Percentiles rank a stretch among this genome's conserved stretches.
Conservation (phyloP, 2,113 vertebrate species). For the Atherinomorus stipes region DNA sequence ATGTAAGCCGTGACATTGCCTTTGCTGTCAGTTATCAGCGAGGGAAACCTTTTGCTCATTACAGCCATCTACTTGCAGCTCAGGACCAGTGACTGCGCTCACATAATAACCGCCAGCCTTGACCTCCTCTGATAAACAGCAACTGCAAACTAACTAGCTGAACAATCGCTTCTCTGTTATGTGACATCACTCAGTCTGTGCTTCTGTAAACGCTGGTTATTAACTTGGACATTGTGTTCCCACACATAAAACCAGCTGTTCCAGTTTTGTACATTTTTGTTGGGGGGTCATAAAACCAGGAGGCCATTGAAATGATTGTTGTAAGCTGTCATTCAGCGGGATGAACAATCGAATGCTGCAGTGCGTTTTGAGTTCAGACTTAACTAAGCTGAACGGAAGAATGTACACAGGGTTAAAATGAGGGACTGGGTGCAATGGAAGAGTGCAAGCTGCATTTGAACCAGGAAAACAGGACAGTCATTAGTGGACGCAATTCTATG, state of each 20-base stretch:
- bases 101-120: constrained; percentile 70
- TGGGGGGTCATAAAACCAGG: constrained; percentile 30
- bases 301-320: constrained; percentile 12
- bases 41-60: constrained; percentile 61
- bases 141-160: constrained; percentile 62
- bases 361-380: background rate
- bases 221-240: constrained; percentile 50
- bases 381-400: background rate
- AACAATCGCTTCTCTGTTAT: constrained; percentile 74
- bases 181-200: constrained; percentile 27
- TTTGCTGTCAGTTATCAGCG: constrained; percentile 65
- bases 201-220: constrained; percentile 46
- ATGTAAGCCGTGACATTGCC: constrained; percentile 55
- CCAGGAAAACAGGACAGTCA: background rate
- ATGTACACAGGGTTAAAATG: background rate
- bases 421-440: background rate
- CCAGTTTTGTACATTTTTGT: constrained; percentile 37
- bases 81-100: constrained; percentile 58
- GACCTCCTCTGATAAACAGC: constrained; percentile 75
- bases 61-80: constrained; percentile 44
- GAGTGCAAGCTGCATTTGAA: background rate
- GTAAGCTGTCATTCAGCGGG: constrained; percentile 27
- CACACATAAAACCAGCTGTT: constrained; percentile 57
- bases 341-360: background rate
- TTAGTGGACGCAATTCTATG: background rate